Evolutionary conservation across 1,140 invertebrate genomes (phyloP), one percentile per base, ranked within the genome.

Genomic region (Vanessa atalanta): DNA sequence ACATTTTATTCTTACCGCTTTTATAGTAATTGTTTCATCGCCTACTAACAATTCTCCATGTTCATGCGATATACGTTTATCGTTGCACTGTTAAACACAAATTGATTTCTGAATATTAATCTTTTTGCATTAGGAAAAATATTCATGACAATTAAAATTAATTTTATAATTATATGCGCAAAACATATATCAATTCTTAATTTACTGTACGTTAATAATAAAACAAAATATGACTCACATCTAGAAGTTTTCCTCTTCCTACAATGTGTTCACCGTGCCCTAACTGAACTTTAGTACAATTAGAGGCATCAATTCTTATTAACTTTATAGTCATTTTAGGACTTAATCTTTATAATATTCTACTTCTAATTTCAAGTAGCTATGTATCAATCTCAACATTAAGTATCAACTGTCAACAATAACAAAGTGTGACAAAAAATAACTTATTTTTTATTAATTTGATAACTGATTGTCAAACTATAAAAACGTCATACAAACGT

Each of bases 1-100:
- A 31, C 26, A 4, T 31, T 31, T 31, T 31, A 4, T 73, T 83
- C 84, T 81, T 83, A 91, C 90, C 12, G 90, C 81, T 75, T 83
- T 88, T n/a, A 92, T 61, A 53, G 57, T 75, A 15, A 92, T 73
- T 26, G 78, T 73, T 63, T 83, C 78, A 55, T 72, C 70, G 0
- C 70, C 73, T 16, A 89, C 83, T 47, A 80, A 63, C 2, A 92
- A 47, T 57, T 89, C 75, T 37, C 85, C 90, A 83, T 92, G 90
- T 43, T 84, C 83, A 60, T 88, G 84, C 3, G 90, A 92, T 64
- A 92, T 81, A 55, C 86, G 79, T 72, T 88, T 87, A 74, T 92
- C 90, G 31, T 84, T 72, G 67, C 86, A 83, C 89, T 91, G 74
- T 47, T 88, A 83, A 12, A 65, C 51, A 66, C 69, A 69, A 53